Conservation (phyloP, 2,113 vertebrate genomes). For the Phaethon lepturus region DNA sequence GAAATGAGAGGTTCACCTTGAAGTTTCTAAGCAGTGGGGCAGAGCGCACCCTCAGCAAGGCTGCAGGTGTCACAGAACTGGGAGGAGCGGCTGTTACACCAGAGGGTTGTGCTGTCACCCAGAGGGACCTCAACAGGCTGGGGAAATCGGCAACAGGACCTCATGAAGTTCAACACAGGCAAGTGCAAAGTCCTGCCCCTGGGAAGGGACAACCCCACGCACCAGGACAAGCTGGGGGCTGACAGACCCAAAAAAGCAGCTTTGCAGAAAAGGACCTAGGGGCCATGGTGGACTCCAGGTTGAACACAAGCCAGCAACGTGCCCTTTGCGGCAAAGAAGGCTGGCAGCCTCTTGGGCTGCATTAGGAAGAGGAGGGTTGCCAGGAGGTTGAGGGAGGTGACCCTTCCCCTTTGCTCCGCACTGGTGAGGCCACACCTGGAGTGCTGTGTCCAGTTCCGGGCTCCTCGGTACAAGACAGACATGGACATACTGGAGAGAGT, state of each 20-base stretch:
- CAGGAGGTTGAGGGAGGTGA: neutral
- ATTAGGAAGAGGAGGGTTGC: neutral
- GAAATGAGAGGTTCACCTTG: neutral
- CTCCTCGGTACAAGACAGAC: too few species aligned
- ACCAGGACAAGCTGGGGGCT: too few species aligned
- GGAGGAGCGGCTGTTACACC: too few species aligned
- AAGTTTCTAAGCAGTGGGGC: neutral
- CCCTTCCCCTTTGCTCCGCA: neutral
- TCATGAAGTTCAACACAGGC: too few species aligned
- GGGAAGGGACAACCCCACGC: neutral
- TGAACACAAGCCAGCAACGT: neutral
- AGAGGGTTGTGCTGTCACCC: too few species aligned
- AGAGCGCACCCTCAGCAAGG: neutral
- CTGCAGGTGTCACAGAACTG: neutral
- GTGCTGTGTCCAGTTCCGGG: too few species aligned
- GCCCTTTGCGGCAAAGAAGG: neutral
- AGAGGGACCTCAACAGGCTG: too few species aligned
- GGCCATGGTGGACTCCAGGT: too few species aligned
- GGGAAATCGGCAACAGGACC: too few species aligned
- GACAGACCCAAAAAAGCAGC: neutral
- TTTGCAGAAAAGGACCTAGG: neutral
- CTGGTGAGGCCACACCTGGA: too few species aligned
- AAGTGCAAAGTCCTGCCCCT: too few species aligned
- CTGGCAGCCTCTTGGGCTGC: neutral
- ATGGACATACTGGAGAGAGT: too few species aligned